Evolutionary conservation across 2,888 invertebrate species (phyloP).

Genomic region (Acheta domesticus): DNA sequence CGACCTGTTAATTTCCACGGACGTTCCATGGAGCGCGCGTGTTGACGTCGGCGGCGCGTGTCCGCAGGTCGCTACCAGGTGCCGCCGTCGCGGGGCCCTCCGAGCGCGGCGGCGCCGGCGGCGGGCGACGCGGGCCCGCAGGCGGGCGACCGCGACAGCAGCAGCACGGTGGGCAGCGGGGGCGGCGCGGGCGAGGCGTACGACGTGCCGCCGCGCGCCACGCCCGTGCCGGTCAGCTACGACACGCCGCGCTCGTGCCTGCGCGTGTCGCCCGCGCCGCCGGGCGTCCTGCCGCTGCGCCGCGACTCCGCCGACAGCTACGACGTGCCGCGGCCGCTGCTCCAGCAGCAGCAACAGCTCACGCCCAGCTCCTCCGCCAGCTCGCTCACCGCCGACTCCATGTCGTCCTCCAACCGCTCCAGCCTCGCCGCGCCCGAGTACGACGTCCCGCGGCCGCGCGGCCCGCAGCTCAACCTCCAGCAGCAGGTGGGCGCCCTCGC

Average conservation of each 20-base stretch:
- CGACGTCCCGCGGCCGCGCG: constrained; percentile 56
- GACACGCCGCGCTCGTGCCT: constrained; percentile 50
- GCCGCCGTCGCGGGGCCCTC: constrained; percentile 29
- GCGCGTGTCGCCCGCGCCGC: constrained; percentile 39
- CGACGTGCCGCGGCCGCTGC: constrained; percentile 59
- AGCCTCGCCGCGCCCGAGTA: constrained; percentile 62
- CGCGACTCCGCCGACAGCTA: constrained; percentile 54
- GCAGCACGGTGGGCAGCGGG: constrained; percentile 33
- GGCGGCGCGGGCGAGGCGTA: constrained; percentile 50
- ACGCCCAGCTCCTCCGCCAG: constrained; percentile 67
- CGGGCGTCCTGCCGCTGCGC: constrained; percentile 29
- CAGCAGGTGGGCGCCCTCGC: not conserved
- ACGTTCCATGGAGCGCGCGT: too few relatives aligned
- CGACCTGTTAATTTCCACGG: too few relatives aligned
- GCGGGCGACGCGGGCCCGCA: constrained; percentile 37
- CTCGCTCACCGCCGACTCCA: constrained; percentile 60
- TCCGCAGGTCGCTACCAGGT: constrained; percentile 42
- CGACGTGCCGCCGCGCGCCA: constrained; percentile 62
- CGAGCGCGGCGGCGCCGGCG: not conserved
- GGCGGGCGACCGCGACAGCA: constrained; percentile 43
- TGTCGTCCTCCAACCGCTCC: constrained; percentile 54
- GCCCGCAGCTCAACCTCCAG: constrained; percentile 22
- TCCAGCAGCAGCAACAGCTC: constrained; percentile 50
- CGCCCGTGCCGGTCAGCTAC: constrained; percentile 51
- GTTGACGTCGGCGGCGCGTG: too few relatives aligned